A percentile compares a stretch with the other conserved stretches of the same genome.
Conservation (phyloP, 2,888 invertebrate genomes). For the Temnothorax ravouxi region DNA sequence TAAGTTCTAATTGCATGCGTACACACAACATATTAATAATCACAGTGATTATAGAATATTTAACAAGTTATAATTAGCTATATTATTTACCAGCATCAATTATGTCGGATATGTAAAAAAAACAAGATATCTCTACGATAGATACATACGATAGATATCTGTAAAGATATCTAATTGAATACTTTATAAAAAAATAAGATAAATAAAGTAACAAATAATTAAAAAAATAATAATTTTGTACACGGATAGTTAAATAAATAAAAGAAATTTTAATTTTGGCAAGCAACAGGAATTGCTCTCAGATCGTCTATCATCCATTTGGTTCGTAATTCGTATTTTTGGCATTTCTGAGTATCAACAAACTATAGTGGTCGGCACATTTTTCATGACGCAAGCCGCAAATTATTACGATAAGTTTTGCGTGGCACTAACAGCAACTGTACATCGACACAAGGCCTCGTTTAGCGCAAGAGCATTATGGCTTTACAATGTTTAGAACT, state of each 20-base stretch:
- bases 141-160: background rate
- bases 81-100: background rate
- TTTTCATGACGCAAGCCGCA: slow-evolving; percentile 77
- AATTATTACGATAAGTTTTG: slow-evolving; percentile 70
- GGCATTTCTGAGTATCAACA: slow-evolving; percentile 40
- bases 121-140: background rate
- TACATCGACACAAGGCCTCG: slow-evolving; percentile 74
- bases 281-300: background rate
- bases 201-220: background rate
- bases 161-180: background rate
- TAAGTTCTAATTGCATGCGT: slow-evolving; percentile 7
- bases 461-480: slow-evolving; percentile 80
- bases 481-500: slow-evolving; percentile 84
- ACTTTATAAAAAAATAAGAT: background rate
- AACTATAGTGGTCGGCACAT: slow-evolving; percentile 55
- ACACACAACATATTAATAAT: background rate
- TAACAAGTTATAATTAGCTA: background rate
- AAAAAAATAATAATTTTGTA: background rate
- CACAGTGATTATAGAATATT: background rate
- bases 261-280: background rate
- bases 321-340: slow-evolving; percentile 40
- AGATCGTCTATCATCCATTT: background rate
- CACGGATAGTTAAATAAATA: background rate
- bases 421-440: slow-evolving; percentile 62
- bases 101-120: background rate